Conservation (phyloP, 2,113 vertebrate genomes). For the Gallinago undulata region DNA sequence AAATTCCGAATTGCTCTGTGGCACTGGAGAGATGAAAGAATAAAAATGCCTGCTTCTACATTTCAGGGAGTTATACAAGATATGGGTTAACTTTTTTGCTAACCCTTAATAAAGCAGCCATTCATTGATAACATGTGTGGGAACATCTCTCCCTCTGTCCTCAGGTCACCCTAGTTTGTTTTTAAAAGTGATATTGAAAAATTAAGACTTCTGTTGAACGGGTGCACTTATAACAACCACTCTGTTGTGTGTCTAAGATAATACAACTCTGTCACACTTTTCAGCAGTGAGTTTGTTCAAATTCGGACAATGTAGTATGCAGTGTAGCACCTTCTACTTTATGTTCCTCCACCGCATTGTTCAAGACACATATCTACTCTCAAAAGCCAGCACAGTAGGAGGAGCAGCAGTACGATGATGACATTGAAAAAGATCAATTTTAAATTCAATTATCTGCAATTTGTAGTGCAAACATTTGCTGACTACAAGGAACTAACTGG, state of each 20-base stretch:
- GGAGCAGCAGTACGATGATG: neutral
- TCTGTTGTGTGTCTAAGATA: neutral
- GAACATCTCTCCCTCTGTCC: neutral
- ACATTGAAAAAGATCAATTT: neutral
- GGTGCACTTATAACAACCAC: neutral
- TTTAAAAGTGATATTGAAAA: neutral
- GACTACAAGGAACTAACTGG: neutral
- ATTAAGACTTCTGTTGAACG: neutral
- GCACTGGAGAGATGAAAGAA: neutral
- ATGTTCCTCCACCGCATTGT: fast-evolving
- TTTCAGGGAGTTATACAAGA: neutral
- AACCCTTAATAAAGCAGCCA: neutral
- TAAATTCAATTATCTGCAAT: neutral
- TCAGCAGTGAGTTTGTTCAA: neutral
- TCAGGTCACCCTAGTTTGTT: neutral
- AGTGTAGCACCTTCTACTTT: fast-evolving
- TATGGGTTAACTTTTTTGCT: neutral
- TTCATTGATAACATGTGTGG: neutral
- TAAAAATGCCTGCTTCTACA: neutral
- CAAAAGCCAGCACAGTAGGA: neutral
- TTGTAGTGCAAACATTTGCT: neutral
- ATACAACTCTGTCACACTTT: neutral
- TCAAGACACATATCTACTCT: neutral
- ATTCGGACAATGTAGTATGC: fast-evolving
- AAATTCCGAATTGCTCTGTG: neutral